Evolutionary conservation across 2,888 invertebrate genomes (phyloP).

Genomic region (Timandra comae): DNA sequence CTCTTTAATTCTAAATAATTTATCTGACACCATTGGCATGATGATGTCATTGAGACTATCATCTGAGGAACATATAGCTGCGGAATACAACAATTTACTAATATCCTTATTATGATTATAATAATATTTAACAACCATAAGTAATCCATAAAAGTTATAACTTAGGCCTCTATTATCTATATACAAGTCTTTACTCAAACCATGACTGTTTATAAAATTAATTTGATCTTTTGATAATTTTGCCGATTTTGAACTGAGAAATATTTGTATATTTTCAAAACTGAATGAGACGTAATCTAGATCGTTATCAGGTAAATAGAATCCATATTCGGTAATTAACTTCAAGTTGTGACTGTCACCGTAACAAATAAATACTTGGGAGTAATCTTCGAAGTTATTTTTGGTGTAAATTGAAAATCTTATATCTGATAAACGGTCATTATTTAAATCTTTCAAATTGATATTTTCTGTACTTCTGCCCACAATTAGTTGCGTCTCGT

Average conservation of each 20-base stretch:
- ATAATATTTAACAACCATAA: conserved; percentile 65
- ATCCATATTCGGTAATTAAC: conserved; percentile 92
- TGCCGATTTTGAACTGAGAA: conserved; percentile 44
- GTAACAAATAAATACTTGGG: conserved; percentile 93
- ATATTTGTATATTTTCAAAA: conserved; percentile 69
- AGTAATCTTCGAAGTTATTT: conserved; percentile 75
- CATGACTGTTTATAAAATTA: conserved; percentile 79
- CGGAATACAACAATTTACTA: conserved; percentile 61
- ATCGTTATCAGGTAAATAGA: conserved; percentile 81
- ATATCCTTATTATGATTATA: conserved; percentile 56
- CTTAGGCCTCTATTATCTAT: conserved; percentile 79
- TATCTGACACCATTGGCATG: conserved; percentile 50
- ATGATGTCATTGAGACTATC: conserved; percentile 53
- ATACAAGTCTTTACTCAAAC: conserved; percentile 79
- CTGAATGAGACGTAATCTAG: conserved; percentile 81
- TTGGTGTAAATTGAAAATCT: conserved; percentile 68
- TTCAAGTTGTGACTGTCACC: conserved; percentile 88
- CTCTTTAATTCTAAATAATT: conserved; percentile 41
- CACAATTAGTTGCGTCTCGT: conserved; percentile 64
- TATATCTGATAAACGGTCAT: conserved; percentile 52
- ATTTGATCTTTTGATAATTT: conserved; percentile 75
- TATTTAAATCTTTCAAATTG: conserved; percentile 38
- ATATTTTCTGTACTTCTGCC: conserved; percentile 47
- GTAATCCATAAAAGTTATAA: conserved; percentile 78
- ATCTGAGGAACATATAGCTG: conserved; percentile 58